phyloP scores from a whole-genome alignment of 2,113 vertebrate species.

The Acinonyx jubatus region DNA sequence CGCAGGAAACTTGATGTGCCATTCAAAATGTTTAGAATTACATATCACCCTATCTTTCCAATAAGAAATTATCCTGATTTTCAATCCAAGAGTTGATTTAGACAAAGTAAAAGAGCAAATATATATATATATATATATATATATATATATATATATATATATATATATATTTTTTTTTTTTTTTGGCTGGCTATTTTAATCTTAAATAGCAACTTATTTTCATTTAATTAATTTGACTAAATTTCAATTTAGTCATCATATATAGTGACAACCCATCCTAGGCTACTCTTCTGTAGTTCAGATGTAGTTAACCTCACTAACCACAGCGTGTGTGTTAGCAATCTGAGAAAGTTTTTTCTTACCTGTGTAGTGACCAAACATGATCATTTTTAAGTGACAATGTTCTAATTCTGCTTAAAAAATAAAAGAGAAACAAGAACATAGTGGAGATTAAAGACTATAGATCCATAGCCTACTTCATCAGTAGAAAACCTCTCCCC shows the following conservation, averaged over 20 bases:
- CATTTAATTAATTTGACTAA: background rate
- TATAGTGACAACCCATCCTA: background rate
- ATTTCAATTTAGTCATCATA: background rate
- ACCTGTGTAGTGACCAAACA: background rate
- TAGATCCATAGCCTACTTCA: background rate
- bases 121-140: background rate
- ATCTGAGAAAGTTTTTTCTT: background rate
- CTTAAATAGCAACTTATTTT: background rate
- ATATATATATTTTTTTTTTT: too few relatives aligned
- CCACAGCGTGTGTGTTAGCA: background rate
- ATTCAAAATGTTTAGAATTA: constrained; percentile 39
- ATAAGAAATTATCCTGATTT: background rate
- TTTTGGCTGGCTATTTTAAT: background rate
- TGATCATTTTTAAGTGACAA: background rate
- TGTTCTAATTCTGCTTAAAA: background rate
- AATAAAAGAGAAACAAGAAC: background rate
- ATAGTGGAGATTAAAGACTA: background rate
- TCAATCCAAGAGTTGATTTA: background rate
- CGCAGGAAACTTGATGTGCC: background rate
- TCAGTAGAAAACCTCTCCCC: background rate
- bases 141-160: too few relatives aligned
- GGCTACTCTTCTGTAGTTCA: background rate
- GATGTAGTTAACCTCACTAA: background rate
- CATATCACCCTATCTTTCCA: background rate
- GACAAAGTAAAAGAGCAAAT: background rate